Evolutionary conservation across 1,140 invertebrate genomes (phyloP).

Genomic region (Pogonomyrmex californicus): DNA sequence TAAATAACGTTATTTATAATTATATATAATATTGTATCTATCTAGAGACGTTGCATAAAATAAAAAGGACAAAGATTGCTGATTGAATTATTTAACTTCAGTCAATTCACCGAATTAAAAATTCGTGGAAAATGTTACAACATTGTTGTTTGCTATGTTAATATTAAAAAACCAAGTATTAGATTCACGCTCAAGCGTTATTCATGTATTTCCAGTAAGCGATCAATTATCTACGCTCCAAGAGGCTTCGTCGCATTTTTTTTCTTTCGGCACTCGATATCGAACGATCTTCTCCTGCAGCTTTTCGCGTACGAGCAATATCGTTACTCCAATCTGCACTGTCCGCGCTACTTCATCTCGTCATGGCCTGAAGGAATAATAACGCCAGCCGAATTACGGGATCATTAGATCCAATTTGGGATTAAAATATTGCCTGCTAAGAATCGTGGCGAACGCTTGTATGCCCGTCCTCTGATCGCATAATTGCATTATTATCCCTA

Average conservation of each 20-base stretch:
- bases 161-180: not conserved
- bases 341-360: conserved; percentile 44
- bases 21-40: not conserved
- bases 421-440: conserved; percentile 86
- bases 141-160: not conserved
- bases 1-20: not conserved
- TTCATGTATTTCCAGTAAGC: not conserved
- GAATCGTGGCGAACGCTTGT: conserved; percentile 70
- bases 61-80: not conserved
- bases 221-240: not conserved
- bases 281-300: conserved; percentile 29
- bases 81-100: not conserved
- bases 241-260: not conserved
- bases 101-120: not conserved
- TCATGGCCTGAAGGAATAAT: conserved; percentile 36
- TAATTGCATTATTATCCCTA: conserved; percentile 81
- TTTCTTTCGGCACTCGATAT: not conserved
- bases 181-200: not conserved
- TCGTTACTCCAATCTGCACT: conserved; percentile 40
- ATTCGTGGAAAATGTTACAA: not conserved
- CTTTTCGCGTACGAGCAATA: conserved; percentile 32
- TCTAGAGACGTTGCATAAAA: not conserved
- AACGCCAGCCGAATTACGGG: conserved; percentile 61
- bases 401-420: conserved; percentile 83
- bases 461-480: conserved; percentile 10